Conservation (phyloP, 2,797 vertebrate genomes). For the Acanthornis magna region DNA sequence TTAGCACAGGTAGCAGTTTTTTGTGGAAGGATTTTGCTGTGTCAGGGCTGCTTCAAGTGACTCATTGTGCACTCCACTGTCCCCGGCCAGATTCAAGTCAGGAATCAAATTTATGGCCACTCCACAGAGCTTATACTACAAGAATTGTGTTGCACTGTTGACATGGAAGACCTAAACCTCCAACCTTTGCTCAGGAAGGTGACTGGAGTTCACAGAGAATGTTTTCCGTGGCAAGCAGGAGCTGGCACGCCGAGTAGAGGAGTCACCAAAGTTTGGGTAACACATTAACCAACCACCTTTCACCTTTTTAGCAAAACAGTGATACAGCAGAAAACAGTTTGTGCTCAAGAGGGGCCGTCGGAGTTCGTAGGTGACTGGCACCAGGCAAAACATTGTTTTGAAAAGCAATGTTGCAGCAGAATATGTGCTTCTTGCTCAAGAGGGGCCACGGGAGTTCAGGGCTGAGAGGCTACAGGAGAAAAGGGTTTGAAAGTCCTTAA, state of each 20-base stretch:
- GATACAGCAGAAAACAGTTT: not conserved
- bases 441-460: not conserved
- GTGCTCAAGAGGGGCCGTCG: not conserved
- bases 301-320: not conserved
- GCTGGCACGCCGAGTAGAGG: fast-evolving
- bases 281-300: constrained; percentile 2
- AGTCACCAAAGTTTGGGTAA: not conserved
- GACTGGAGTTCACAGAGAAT: not conserved
- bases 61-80: not conserved
- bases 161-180: not conserved
- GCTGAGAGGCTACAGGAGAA: not conserved
- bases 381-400: fast-evolving
- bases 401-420: not conserved
- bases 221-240: not conserved
- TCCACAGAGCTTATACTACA: not conserved
- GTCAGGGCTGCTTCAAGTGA: not conserved
- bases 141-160: not conserved
- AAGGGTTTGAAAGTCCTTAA: not conserved
- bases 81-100: not conserved
- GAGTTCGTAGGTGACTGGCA: not conserved
- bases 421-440: not conserved
- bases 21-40: not conserved
- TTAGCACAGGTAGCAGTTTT: not conserved
- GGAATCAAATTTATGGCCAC: not conserved
- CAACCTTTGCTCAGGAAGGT: not conserved